These are phyloP conservation scores for Clarias magur DNA, from an alignment of 2,113 vertebrate species.

Conservation along the genomic window DNA sequence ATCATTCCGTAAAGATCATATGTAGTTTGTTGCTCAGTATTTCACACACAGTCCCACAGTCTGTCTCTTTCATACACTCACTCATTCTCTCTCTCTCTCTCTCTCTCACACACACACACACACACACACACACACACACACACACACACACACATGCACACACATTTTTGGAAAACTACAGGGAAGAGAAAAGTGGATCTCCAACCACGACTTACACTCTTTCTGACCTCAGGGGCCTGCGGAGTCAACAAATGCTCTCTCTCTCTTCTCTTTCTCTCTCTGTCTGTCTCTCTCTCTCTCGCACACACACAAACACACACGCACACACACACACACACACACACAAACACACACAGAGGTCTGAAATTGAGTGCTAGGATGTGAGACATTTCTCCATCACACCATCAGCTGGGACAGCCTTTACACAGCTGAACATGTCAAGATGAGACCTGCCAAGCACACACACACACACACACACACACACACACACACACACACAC, in stretches of 20 bases:
- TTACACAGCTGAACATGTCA: background rate
- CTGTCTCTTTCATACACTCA: constrained; percentile 1
- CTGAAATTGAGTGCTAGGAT: background rate
- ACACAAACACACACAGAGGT: background rate
- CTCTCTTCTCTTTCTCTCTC: background rate
- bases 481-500: constrained; percentile 9
- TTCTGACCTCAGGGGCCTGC: constrained; percentile 3
- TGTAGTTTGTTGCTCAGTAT: constrained; percentile 18
- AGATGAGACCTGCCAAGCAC: constrained; percentile 8
- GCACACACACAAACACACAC: background rate
- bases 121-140: background rate
- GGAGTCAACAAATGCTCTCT: constrained; percentile 10
- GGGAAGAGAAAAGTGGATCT: constrained; percentile 9
- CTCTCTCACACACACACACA: background rate
- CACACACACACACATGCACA: background rate
- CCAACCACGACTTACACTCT: constrained; percentile 23
- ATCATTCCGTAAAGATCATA: background rate
- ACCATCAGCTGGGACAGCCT: background rate
- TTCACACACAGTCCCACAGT: background rate
- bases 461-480: constrained; percentile 12
- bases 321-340: background rate
- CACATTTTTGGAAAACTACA: background rate
- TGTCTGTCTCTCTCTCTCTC: background rate
- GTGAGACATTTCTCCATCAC: background rate
- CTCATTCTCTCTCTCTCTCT: background rate